A percentile compares a stretch with the other conserved stretches of the same genome.
Conservation (phyloP, 35 echinoderm and acorn worm genomes). For the Ptychodera flava region DNA sequence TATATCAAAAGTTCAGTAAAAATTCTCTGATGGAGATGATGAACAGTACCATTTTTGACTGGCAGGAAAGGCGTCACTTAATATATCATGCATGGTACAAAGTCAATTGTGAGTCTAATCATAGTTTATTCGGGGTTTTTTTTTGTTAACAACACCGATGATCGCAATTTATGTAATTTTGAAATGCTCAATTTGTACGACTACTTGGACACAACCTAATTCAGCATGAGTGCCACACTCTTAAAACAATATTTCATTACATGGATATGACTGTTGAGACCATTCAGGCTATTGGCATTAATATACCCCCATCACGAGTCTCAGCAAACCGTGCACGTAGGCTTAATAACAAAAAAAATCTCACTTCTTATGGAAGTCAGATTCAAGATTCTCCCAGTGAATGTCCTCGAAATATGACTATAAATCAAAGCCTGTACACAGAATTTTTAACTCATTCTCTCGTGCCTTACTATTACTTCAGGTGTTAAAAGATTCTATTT, state of each 20-base stretch:
- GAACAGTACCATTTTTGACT: neutral
- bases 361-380: too few species aligned
- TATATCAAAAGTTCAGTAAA: neutral
- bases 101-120: neutral
- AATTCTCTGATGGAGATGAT: neutral
- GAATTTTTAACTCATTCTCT: too few species aligned
- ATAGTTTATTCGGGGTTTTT: neutral
- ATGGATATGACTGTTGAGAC: neutral
- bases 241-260: neutral
- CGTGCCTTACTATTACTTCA: too few species aligned
- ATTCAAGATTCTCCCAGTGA: too few species aligned
- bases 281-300: too few species aligned
- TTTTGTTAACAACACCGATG: neutral
- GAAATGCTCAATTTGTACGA: neutral
- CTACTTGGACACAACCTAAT: neutral
- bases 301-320: too few species aligned
- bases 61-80: neutral
- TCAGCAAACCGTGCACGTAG: too few species aligned
- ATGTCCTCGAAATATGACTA: too few species aligned
- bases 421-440: too few species aligned
- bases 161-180: neutral
- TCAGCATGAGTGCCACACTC: neutral
- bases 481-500: neutral
- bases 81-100: neutral
- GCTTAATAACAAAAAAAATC: too few species aligned